Evolutionary conservation across 2,888 invertebrate species (phyloP), one percentile per base, ranked within the genome.

Genomic region (Leucania comma): DNA sequence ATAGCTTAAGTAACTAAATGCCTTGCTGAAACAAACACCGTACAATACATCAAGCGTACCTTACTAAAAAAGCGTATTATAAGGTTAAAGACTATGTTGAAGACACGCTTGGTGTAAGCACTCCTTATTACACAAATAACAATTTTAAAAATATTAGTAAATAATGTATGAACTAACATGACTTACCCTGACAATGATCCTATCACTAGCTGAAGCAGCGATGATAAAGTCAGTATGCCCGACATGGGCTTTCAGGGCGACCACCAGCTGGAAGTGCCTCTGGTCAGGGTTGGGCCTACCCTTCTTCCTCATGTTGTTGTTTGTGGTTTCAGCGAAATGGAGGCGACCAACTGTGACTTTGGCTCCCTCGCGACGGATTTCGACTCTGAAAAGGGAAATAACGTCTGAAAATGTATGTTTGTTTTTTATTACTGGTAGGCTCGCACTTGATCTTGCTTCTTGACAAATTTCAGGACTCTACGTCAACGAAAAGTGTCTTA

Each of bases 261-360:
- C 99, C 14, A 99, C 99, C 77, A 99, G 96, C 92, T 99, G 98
- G 92, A 99, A 99, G 94, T 99, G 99, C 77, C 99, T 97, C 95
- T 99, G 99, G 94, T 99, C 99, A 0, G 99, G 99, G 95, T 99
- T 99, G 0, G 99, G 99, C 78, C 99, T 98, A 0, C 99, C 99
- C 89, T 99, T 99, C 95, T 99, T 99, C 58, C 99, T 96, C 99
- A 99, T 99, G 90, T 99, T 99, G 92, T 99, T 99, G 88, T 99
- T 98, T 0, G 99, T 99, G 0, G 99, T 99, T 93, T 99, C 99
- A 64, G 99, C 99, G 94, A 99, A 99, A 96, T 99, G 99, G 4
- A 99, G 96, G 10, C 99, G 97, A 0, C 99, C 99, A 0, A 99
- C 99, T 0, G 99, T 99, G 69, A 99, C 97, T 91, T 99, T 99